These are phyloP conservation scores for Spheniscus mendiculus DNA, from an alignment of 2,113 vertebrate genomes.

Conservation along the genomic window DNA sequence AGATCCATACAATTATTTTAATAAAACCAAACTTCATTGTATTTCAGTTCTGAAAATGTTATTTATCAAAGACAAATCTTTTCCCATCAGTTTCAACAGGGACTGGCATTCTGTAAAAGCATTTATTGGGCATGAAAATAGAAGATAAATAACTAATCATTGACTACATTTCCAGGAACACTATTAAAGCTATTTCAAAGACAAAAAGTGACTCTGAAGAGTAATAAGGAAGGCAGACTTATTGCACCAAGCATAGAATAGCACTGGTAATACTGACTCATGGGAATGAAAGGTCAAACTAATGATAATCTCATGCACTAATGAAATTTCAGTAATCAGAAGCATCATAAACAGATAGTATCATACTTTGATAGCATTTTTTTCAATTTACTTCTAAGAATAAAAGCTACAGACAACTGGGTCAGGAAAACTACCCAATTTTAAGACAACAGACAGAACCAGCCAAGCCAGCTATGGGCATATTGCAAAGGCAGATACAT, in stretches of 20 bases:
- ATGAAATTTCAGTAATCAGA: not conserved
- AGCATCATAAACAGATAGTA: not conserved
- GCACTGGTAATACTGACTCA: not conserved
- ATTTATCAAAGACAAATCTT: not conserved
- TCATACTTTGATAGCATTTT: not conserved
- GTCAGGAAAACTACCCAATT: not conserved
- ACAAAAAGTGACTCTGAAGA: not conserved
- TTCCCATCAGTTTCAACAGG: not conserved
- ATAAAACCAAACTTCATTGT: not conserved
- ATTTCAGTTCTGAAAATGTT: not conserved
- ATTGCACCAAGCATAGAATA: not conserved
- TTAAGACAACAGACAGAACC: not conserved
- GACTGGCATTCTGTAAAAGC: not conserved
- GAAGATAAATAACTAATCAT: not conserved
- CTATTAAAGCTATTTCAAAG: constrained; percentile 4
- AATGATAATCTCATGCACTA: not conserved
- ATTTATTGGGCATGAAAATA: not conserved
- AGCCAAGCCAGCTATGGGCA: not conserved
- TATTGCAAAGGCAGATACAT: not conserved
- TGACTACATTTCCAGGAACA: not conserved
- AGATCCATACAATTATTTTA: not conserved
- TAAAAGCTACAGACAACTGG: not conserved
- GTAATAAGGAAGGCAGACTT: not conserved
- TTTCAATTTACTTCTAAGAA: not conserved
- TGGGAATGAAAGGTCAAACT: not conserved